A percentile compares a stretch with the other conserved stretches of the same genome.
phyloP scores from a whole-genome alignment of 2,888 invertebrate genomes.

The Pristionchus japonicus region DNA sequence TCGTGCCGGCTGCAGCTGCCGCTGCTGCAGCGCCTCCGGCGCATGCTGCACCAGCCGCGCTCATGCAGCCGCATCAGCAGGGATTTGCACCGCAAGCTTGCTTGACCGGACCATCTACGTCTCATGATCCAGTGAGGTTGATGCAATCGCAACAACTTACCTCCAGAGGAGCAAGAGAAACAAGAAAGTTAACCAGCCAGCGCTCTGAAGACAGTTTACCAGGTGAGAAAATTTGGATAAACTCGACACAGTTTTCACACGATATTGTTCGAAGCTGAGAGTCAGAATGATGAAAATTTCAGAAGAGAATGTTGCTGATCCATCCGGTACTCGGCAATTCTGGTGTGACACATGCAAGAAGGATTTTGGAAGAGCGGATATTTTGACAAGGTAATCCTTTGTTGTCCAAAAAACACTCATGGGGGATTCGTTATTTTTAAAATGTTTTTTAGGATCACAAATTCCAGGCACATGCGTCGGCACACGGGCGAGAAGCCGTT shows the following conservation, averaged over 20 bases:
- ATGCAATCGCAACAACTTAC: neutral
- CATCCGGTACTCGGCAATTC: no score
- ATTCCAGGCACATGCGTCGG: slow-evolving; percentile 66
- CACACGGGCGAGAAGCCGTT: slow-evolving; percentile 74
- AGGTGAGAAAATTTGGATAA: no score
- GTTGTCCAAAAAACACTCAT: neutral
- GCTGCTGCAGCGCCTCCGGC: neutral
- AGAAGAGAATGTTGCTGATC: no score
- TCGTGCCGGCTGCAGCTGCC: neutral
- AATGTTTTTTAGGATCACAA: neutral
- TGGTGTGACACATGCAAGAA: slow-evolving; percentile 66
- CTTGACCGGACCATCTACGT: neutral
- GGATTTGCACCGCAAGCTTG: neutral
- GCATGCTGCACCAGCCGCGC: neutral
- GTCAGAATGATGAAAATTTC: no score
- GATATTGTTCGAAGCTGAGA: no score
- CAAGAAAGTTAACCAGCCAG: no score
- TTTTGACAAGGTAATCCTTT: slow-evolving; percentile 61
- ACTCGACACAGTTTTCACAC: no score
- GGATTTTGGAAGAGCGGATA: slow-evolving; percentile 71
- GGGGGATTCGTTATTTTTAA: no score
- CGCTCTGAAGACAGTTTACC: no score
- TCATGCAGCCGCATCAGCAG: neutral
- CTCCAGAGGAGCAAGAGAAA: no score
- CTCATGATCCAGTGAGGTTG: neutral